Conservation (phyloP, 2,888 invertebrate genomes). For the Dromius quadrimaculatus region DNA sequence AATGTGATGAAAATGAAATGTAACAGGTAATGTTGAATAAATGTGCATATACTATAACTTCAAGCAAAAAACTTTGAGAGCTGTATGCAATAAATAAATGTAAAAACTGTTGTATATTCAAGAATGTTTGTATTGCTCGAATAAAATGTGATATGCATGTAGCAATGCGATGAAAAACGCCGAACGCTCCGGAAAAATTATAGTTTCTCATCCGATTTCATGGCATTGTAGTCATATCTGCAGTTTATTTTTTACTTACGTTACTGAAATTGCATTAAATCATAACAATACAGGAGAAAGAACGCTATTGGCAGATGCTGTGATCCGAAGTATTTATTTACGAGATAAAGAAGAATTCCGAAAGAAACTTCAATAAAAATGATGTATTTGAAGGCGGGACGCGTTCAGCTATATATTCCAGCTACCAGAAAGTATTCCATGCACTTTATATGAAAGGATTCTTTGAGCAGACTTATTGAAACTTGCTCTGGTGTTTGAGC, state of each 20-base stretch:
- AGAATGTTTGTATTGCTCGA: too few species aligned
- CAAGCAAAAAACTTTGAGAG: too few species aligned
- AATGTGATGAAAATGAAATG: too few species aligned
- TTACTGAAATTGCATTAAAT: constrained; percentile 42
- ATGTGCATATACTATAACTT: too few species aligned
- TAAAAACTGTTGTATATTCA: too few species aligned
- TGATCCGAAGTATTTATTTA: constrained; percentile 39
- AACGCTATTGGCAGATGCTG: constrained; percentile 40
- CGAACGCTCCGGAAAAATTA: background rate
- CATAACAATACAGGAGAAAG: constrained; percentile 39
- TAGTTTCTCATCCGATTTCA: constrained; percentile 38
- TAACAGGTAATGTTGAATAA: too few species aligned
- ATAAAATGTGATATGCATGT: too few species aligned
- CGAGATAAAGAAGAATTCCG: constrained; percentile 42
- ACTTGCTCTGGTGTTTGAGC: constrained; percentile 4
- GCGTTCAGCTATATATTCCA: background rate
- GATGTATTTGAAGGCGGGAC: constrained; percentile 40
- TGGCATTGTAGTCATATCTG: constrained; percentile 42
- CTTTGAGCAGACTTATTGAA: constrained; percentile 30
- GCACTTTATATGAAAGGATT: background rate
- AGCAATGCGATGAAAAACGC: background rate
- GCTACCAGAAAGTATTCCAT: background rate
- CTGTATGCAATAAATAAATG: too few species aligned
- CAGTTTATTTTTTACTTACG: constrained; percentile 42
- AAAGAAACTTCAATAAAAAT: constrained; percentile 42